These are phyloP conservation scores for Ferdinandea cuprea DNA, from an alignment of 2,888 invertebrate species.

Conservation along the genomic window DNA sequence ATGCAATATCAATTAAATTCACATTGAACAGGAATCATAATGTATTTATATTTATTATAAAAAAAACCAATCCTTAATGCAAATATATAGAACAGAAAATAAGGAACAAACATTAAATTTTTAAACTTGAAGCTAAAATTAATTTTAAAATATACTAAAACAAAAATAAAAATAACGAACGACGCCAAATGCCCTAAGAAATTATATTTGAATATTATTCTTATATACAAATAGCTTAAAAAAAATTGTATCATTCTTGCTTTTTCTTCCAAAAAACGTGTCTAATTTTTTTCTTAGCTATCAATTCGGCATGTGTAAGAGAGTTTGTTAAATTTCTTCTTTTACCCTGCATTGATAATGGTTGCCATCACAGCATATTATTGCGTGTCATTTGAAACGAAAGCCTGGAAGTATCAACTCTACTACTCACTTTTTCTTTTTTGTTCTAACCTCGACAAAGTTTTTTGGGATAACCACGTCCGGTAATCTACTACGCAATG, in stretches of 20 bases:
- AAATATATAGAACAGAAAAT: neutral
- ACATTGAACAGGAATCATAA: constrained; percentile 69
- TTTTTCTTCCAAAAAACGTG: neutral
- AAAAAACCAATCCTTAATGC: neutral
- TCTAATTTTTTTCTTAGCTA: constrained; percentile 5
- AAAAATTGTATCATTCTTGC: constrained; percentile 24
- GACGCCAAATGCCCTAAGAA: constrained; percentile 66
- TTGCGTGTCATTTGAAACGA: no score
- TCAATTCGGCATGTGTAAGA: constrained; percentile 5
- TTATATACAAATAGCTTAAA: constrained; percentile 24
- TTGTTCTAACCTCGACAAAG: no score
- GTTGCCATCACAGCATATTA: no score
- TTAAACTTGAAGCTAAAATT: constrained; percentile 49
- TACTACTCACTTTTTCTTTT: no score
- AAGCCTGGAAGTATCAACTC: no score
- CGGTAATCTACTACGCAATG: no score
- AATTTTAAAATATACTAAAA: constrained; percentile 43
- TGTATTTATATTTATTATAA: constrained; percentile 68
- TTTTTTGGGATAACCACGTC: no score
- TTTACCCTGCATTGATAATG: constrained; percentile 3
- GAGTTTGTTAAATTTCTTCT: neutral
- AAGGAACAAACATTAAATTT: constrained; percentile 25
- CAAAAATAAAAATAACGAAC: constrained; percentile 51
- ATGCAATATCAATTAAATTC: constrained; percentile 71
- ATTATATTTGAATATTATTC: constrained; percentile 52